Evolutionary conservation across 2,888 invertebrate species (phyloP).

Genomic region (Dione vanillae): DNA sequence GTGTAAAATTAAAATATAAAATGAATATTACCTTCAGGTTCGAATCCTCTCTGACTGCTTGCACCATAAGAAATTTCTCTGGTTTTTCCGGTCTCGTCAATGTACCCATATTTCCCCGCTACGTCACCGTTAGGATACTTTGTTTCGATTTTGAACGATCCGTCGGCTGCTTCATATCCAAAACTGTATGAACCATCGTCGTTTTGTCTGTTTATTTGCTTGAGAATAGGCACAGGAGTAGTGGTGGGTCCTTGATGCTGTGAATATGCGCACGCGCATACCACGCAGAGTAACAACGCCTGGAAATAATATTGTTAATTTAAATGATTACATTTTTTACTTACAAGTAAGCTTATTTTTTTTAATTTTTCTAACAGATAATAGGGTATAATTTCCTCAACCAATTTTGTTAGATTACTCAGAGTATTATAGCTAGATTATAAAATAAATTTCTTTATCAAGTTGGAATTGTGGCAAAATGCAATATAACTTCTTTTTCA

Average conservation of each 20-base stretch:
- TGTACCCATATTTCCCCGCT: constrained; percentile 95
- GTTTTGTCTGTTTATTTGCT: constrained; percentile 93
- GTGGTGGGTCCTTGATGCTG: constrained; percentile 84
- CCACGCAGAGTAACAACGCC: constrained; percentile 49
- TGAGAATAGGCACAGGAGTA: constrained; percentile 91
- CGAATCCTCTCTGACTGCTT: constrained; percentile 90
- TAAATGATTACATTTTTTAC: background rate
- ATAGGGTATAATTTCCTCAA: no score
- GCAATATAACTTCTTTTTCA: no score
- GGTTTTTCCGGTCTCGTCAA: constrained; percentile 89
- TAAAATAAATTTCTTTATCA: no score
- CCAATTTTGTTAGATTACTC: no score
- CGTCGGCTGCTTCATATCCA: constrained; percentile 94
- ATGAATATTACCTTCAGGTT: constrained; percentile 86
- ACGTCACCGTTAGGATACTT: constrained; percentile 93
- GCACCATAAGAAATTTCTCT: constrained; percentile 95
- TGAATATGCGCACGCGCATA: constrained; percentile 64
- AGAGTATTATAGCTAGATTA: no score
- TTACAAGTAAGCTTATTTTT: no score
- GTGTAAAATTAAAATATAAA: background rate
- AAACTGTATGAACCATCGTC: constrained; percentile 95
- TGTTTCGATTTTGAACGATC: constrained; percentile 94
- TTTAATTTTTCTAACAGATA: no score
- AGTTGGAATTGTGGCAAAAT: no score
- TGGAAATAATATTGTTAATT: constrained; percentile 33